Conservation (phyloP, 1,140 invertebrate genomes). For the Apis laboriosa region DNA sequence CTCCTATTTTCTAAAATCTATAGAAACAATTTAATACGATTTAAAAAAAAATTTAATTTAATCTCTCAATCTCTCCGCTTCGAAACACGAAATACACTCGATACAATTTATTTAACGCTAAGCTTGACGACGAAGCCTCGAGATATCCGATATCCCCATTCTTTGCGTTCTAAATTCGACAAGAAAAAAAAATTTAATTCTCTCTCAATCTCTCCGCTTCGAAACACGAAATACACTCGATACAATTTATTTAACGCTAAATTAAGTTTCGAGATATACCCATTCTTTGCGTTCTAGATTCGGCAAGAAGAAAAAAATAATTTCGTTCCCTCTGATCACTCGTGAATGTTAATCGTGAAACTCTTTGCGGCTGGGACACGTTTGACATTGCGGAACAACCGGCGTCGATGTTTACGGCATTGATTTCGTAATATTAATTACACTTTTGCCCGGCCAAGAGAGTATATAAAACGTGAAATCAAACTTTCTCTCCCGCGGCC, state of each 20-base stretch:
- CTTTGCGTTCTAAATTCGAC: background rate
- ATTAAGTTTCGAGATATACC: no score
- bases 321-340: background rate
- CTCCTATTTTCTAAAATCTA: no score
- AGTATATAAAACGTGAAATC: constrained; percentile 50
- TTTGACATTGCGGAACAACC: constrained; percentile 60
- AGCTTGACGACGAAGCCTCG: no score
- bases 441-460: constrained; percentile 45
- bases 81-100: background rate
- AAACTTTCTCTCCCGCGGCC: constrained; percentile 56
- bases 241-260: no score
- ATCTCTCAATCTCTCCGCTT: no score
- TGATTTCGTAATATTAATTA: constrained; percentile 64
- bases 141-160: no score
- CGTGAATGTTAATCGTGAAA: constrained; percentile 33
- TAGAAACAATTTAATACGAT: no score
- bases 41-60: no score
- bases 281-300: background rate
- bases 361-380: constrained; percentile 42
- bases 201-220: no score
- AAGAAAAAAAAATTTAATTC: no score
- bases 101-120: no score
- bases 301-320: background rate
- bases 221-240: background rate
- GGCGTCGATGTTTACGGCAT: constrained; percentile 50